phyloP scores from a whole-genome alignment of 2,797 vertebrate genomes.

The Danio jaintianensis region DNA sequence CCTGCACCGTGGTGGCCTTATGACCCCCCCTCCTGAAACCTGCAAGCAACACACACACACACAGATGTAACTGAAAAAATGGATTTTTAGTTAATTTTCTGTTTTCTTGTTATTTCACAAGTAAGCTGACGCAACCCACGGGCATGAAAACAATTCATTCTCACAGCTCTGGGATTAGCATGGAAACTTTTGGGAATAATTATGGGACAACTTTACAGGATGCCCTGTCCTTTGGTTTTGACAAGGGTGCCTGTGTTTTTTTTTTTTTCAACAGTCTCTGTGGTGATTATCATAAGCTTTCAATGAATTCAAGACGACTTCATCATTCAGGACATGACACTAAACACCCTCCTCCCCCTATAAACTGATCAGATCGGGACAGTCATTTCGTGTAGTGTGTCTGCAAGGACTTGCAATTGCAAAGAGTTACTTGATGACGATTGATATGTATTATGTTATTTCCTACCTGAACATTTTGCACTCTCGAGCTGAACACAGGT shows the following conservation, averaged over 20 bases:
- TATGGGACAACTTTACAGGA: conserved; percentile 27
- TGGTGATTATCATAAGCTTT: conserved; percentile 28
- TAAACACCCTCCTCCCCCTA: background rate
- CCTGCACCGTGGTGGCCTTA: conserved; percentile 97
- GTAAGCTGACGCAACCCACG: conserved; percentile 39
- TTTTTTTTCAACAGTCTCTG: conserved; percentile 9
- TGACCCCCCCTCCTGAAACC: conserved; percentile 76
- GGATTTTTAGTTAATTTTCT: conserved; percentile 13
- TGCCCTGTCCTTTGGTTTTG: conserved; percentile 19
- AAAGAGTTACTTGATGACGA: conserved; percentile 72
- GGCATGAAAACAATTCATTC: conserved; percentile 20
- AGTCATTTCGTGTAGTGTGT: conserved; percentile 26
- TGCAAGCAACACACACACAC: background rate
- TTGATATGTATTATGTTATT: conserved; percentile 71
- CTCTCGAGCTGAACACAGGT: conserved; percentile 55
- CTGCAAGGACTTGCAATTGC: conserved; percentile 22
- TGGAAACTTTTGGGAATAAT: conserved; percentile 9
- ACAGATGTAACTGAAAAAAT: conserved; percentile 35
- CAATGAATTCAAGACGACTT: conserved; percentile 3
- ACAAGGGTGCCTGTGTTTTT: conserved; percentile 14
- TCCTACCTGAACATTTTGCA: conserved; percentile 58
- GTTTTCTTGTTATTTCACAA: background rate
- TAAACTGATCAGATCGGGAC: conserved; percentile 17
- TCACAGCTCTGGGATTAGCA: conserved; percentile 37
- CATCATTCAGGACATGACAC: conserved; percentile 25